Base-by-base conservation (phyloP, 2,797 vertebrate genomes). In the Austrolebias charrua region DNA sequence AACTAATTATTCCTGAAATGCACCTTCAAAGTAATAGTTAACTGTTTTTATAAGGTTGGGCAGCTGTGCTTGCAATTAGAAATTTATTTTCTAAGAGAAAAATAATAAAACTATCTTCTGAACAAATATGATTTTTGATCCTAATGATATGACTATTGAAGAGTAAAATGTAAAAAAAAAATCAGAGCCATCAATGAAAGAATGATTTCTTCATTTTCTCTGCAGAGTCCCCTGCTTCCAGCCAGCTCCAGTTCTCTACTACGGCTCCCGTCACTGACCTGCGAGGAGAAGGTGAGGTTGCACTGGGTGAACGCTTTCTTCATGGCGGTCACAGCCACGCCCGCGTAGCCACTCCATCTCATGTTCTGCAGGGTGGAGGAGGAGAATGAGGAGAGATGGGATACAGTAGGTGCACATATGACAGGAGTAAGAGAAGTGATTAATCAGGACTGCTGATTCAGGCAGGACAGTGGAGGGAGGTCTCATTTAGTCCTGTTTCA, bases 241-340 rank as follows among this genome's bases (percentile, higher is more conserved):
- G 33, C 71, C 71, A 33, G 48, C 54, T 66, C 53, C 54, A 65
- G 31, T 60, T 49, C 62, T 56, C 72, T 56, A 55, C 45, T 2
- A 42, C 66, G 76, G 79, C 75, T 69, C 76, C 63, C 48, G 71
- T 63, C 80, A 90, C 92, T 91, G 77, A 93, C 93, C 91, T 93
- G 92, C 65, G 91, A 84, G 82, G 92, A 93, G 75, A 94, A 87
- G 76, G 88, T 82, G 76, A 94, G 84, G 86, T 88, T 92, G 89
- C 88, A 92, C 79, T 92, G 92, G 89, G 84, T 90, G 85, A 92
- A 92, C 9, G 90, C 88, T 86, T 94, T 93, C 91, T 93, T 94
- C 92, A 94, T 92, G 79, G 92, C 90, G 49, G 92, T 92, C 81
- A 93, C 80, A 20, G 91, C 91, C 66, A 91, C 63, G 38, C 91